Evolutionary conservation across 2,797 vertebrate species (phyloP).

Genomic region (Pempheris klunzingeri): DNA sequence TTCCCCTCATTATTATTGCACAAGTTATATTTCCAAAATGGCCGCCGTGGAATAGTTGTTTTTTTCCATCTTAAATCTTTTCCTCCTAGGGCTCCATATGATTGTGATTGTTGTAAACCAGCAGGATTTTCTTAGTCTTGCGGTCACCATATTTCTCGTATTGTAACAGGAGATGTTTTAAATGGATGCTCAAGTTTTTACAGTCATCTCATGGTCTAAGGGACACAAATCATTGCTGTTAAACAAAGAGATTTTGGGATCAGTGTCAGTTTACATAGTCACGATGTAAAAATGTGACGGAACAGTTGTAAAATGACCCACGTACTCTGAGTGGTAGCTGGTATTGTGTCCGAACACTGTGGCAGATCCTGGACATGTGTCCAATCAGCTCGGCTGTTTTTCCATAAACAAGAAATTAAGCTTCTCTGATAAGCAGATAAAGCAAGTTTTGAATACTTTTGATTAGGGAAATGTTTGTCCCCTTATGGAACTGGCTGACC

Average conservation of each 20-base stretch:
- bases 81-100: too few relatives aligned
- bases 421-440: not conserved
- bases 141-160: too few relatives aligned
- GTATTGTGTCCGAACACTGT: slow-evolving; percentile 33
- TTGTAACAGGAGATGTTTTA: too few relatives aligned
- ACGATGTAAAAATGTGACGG: not conserved
- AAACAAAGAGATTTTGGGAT: not conserved
- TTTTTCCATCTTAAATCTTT: too few relatives aligned
- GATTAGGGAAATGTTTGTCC: slow-evolving; percentile 66
- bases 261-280: not conserved
- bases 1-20: too few relatives aligned
- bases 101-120: not conserved
- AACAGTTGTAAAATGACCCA: not conserved
- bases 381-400: slow-evolving; percentile 9
- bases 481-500: slow-evolving; percentile 59
- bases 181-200: too few relatives aligned
- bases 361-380: not conserved
- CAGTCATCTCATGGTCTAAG: not conserved
- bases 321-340: not conserved
- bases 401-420: slow-evolving; percentile 42
- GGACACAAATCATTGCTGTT: not conserved
- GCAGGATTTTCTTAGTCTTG: not conserved
- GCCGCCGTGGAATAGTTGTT: too few relatives aligned
- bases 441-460: slow-evolving; percentile 27
- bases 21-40: too few relatives aligned